phyloP scores from a whole-genome alignment of 2,888 invertebrate genomes.

The Cephus runcator region DNA sequence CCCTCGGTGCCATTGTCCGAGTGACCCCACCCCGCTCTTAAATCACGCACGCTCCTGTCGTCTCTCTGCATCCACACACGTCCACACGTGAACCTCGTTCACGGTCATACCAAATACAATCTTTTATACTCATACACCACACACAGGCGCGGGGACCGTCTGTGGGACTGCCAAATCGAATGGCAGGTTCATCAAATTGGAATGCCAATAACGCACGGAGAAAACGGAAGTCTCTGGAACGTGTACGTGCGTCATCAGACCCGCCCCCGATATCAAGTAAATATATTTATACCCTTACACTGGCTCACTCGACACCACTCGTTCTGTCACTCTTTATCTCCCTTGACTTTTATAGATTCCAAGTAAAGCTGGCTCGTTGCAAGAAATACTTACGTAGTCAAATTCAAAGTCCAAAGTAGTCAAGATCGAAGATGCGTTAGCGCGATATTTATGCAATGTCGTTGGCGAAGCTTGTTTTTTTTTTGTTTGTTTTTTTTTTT shows the following conservation, averaged over 20 bases:
- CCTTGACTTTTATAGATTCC: neutral
- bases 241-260: neutral
- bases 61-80: slow-evolving; percentile 3
- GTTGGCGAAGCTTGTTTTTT: slow-evolving; percentile 18
- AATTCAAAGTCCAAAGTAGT: neutral
- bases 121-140: neutral
- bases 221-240: neutral
- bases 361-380: neutral
- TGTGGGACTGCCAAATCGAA: neutral
- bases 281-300: neutral
- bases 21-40: slow-evolving; percentile 28
- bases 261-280: neutral
- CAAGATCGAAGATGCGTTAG: slow-evolving; percentile 38
- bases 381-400: neutral
- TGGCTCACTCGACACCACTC: neutral
- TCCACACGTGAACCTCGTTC: slow-evolving; percentile 1
- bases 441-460: slow-evolving; percentile 49
- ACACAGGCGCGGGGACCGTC: neutral
- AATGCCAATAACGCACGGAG: neutral
- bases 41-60: slow-evolving; percentile 29
- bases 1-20: slow-evolving; percentile 28
- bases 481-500: neutral
- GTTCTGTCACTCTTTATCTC: neutral
- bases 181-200: neutral
- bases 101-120: neutral